Percentiles rank a stretch among this genome's conserved stretches.
Conservation (phyloP, 2,888 invertebrate genomes). For the Operophtera brumata region DNA sequence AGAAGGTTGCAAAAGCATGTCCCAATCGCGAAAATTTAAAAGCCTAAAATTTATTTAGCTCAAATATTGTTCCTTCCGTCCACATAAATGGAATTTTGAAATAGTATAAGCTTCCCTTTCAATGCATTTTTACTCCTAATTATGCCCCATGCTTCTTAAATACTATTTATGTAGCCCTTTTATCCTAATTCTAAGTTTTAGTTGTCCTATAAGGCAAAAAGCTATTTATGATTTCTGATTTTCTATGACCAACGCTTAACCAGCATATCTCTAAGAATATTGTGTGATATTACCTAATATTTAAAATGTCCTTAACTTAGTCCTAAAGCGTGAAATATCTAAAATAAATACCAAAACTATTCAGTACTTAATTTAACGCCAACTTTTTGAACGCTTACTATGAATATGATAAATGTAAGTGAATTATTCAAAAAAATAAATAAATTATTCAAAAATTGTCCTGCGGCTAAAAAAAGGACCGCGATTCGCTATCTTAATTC, state of each 20-base stretch:
- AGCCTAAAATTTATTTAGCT: constrained; percentile 57
- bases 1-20: constrained; percentile 45
- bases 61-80: constrained; percentile 76
- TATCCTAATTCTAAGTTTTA: constrained; percentile 37
- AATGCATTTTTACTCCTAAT: constrained; percentile 51
- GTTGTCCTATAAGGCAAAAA: constrained; percentile 35
- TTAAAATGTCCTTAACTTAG: constrained; percentile 64
- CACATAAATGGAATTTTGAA: constrained; percentile 64
- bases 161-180: constrained; percentile 22
- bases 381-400: constrained; percentile 61
- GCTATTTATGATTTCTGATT: constrained; percentile 55
- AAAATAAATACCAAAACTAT: constrained; percentile 66
- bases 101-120: constrained; percentile 63
- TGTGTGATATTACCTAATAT: constrained; percentile 79
- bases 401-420: constrained; percentile 51
- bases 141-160: constrained; percentile 28
- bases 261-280: constrained; percentile 78
- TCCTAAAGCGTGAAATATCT: constrained; percentile 59
- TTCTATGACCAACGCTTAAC: constrained; percentile 76
- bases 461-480: constrained; percentile 37
- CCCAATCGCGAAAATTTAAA: constrained; percentile 37
- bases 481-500: constrained; percentile 38
- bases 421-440: constrained; percentile 52
- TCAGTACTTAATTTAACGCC: constrained; percentile 74
- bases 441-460: constrained; percentile 62